Conservation (phyloP, 1,140 invertebrate species). For the Anoplolepis gracilipes region DNA sequence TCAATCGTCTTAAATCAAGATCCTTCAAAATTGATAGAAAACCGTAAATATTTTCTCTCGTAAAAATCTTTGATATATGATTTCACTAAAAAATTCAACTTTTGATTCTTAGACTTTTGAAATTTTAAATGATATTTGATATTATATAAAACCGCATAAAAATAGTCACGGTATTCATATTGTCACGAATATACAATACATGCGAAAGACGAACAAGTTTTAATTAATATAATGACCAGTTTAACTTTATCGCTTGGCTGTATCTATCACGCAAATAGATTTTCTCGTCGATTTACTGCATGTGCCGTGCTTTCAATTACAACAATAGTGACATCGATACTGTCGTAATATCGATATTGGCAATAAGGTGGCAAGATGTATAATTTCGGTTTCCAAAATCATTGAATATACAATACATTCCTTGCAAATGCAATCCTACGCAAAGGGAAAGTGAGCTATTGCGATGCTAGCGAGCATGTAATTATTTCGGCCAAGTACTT, state of each 20-base stretch:
- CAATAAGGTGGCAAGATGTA: slow-evolving; percentile 46
- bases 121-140: not conserved
- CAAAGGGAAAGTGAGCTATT: slow-evolving; percentile 55
- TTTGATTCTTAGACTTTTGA: not conserved
- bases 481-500: slow-evolving; percentile 67
- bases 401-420: slow-evolving; percentile 41
- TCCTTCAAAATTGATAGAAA: not conserved
- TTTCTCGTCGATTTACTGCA: slow-evolving; percentile 41
- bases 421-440: slow-evolving; percentile 49
- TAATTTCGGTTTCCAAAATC: slow-evolving; percentile 58
- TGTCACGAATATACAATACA: no score
- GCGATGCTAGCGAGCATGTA: slow-evolving; percentile 57
- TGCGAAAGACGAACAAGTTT: slow-evolving; percentile 6
- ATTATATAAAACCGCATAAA: not conserved
- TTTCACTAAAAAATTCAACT: not conserved
- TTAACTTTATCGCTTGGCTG: slow-evolving; percentile 27
- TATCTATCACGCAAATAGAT: slow-evolving; percentile 62
- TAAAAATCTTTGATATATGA: not conserved
- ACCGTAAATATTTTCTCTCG: not conserved
- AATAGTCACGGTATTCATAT: not conserved
- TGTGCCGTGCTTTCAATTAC: slow-evolving; percentile 64
- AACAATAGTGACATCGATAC: slow-evolving; percentile 56
- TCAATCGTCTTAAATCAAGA: not conserved
- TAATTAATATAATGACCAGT: slow-evolving; percentile 55
- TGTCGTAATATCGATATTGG: slow-evolving; percentile 45